Conservation (phyloP, 2,797 vertebrate genomes). For the Peromyscus nudipes region DNA sequence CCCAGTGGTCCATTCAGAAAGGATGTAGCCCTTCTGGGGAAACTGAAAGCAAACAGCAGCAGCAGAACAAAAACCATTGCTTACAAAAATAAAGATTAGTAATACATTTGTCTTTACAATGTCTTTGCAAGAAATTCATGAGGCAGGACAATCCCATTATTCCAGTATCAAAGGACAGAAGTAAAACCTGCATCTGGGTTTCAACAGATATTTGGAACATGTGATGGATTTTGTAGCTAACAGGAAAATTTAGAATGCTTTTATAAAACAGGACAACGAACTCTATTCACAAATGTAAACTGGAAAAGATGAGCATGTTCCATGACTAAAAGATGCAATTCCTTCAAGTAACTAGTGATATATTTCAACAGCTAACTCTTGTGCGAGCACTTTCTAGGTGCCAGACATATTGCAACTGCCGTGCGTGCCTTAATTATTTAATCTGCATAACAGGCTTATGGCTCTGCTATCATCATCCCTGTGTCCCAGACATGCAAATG, state of each 20-base stretch:
- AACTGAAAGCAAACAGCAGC: not conserved
- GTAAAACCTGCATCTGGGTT: slow-evolving; percentile 15
- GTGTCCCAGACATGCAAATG: not conserved
- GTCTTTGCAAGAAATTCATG: slow-evolving; percentile 32
- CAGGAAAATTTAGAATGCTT: slow-evolving; percentile 25
- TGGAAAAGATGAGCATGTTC: not conserved
- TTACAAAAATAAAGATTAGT: slow-evolving; percentile 35
- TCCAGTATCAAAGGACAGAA: slow-evolving; percentile 45
- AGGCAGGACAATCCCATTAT: slow-evolving; percentile 5
- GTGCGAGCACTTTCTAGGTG: not conserved
- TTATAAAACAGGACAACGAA: slow-evolving; percentile 16
- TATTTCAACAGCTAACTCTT: not conserved
- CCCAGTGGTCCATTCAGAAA: slow-evolving; percentile 26
- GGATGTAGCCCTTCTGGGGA: slow-evolving; percentile 58
- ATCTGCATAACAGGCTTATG: not conserved
- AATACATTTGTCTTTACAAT: slow-evolving; percentile 59
- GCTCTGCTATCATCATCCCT: not conserved
- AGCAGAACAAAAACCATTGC: not conserved
- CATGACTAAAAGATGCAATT: slow-evolving; percentile 22
- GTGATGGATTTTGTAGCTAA: not conserved
- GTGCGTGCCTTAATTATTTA: slow-evolving; percentile 13
- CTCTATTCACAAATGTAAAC: slow-evolving; percentile 39
- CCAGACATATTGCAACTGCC: not conserved
- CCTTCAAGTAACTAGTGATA: not conserved
- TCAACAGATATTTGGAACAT: not conserved